Conservation (phyloP, 2,113 vertebrate species). For the Hyla sarda region DNA sequence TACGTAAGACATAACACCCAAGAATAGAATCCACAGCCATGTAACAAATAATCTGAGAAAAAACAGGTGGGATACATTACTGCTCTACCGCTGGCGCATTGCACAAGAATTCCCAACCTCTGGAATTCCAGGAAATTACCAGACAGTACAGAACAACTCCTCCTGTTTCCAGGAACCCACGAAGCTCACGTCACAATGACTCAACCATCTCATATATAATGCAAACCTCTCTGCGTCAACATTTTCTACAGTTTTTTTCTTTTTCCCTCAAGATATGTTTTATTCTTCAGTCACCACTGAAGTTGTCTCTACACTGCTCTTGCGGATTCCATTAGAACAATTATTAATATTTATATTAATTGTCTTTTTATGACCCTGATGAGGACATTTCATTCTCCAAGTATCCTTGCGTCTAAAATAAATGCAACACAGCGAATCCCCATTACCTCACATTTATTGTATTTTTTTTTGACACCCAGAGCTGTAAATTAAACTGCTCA, state of each 20-base stretch:
- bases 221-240: not conserved
- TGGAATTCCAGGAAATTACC: constrained; percentile 38
- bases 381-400: constrained; percentile 66
- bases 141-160: not conserved
- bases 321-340: not conserved
- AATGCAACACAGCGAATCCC: constrained; percentile 64
- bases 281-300: not conserved
- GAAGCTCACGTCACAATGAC: not conserved
- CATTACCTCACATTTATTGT: constrained; percentile 66
- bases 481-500: constrained; percentile 77
- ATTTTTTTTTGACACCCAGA: constrained; percentile 61
- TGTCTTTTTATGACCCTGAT: constrained; percentile 70
- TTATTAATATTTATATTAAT: constrained; percentile 65
- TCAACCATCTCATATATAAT: constrained; percentile 30
- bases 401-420: constrained; percentile 64
- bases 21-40: not conserved
- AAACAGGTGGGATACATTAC: constrained; percentile 29
- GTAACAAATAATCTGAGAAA: not conserved
- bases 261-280: no score
- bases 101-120: constrained; percentile 27
- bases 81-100: not conserved
- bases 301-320: not conserved
- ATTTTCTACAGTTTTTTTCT: not conserved
- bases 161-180: constrained; percentile 26
- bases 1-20: not conserved